Percentiles rank a stretch among this genome's conserved stretches.
Evolutionary conservation across 2,113 vertebrate species (phyloP).

Genomic region (Mustela nigripes): DNA sequence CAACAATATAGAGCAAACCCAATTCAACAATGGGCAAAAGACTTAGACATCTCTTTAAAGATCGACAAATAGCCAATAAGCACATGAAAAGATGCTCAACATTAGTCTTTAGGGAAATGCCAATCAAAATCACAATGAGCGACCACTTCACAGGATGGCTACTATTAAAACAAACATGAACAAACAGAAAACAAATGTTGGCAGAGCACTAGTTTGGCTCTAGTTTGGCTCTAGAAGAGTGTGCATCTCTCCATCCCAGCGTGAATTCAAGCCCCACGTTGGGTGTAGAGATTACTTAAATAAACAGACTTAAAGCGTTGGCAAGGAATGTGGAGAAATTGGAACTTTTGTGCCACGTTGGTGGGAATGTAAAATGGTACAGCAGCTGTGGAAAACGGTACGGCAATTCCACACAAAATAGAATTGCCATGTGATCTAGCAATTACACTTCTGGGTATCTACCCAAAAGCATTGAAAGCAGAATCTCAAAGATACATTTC

Average conservation of each 20-base stretch:
- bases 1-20: neutral
- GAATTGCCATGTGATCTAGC: neutral
- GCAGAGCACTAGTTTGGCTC: neutral
- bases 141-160: neutral
- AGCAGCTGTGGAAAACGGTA: neutral
- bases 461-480: neutral
- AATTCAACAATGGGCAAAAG: neutral
- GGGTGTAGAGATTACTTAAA: neutral
- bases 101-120: neutral
- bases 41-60: neutral
- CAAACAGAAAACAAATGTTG: neutral
- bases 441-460: neutral
- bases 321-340: neutral
- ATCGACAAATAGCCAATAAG: neutral
- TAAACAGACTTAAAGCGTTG: neutral
- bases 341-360: neutral
- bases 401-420: neutral
- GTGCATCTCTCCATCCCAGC: neutral
- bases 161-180: neutral
- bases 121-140: neutral
- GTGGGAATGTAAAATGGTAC: neutral
- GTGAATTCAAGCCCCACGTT: neutral
- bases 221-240: neutral
- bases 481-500: neutral
- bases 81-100: neutral